These are phyloP conservation scores for Mesocricetus auratus DNA, from an alignment of 2,113 vertebrate genomes.

Conservation along the genomic window DNA sequence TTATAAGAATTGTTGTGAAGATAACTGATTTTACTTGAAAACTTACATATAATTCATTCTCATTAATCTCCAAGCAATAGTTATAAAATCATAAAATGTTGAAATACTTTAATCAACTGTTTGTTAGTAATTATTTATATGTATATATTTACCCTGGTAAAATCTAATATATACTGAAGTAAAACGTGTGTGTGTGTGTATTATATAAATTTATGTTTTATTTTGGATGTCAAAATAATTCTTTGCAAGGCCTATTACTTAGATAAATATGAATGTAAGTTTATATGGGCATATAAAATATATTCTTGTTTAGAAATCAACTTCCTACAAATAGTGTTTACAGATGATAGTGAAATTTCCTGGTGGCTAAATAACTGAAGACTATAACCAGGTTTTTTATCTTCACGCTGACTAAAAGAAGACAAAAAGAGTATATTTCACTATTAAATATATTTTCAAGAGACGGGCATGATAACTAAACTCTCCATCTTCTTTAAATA, in stretches of 20 bases:
- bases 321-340: not conserved
- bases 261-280: constrained; percentile 9
- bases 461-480: not conserved
- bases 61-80: not conserved
- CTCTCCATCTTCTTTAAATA: constrained; percentile 3
- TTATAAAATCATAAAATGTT: not conserved
- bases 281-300: not conserved
- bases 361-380: not conserved
- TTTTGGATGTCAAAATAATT: constrained; percentile 19
- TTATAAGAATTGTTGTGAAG: not conserved
- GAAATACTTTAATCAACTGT: not conserved
- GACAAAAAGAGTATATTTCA: not conserved
- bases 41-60: not conserved
- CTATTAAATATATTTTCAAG: constrained; percentile 24
- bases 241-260: not conserved
- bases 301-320: not conserved
- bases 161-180: not conserved
- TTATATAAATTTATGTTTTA: constrained; percentile 20
- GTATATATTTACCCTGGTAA: not conserved
- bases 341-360: not conserved
- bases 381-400: constrained; percentile 17
- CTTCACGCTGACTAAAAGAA: not conserved
- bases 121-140: not conserved
- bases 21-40: not conserved
- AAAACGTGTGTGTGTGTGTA: not conserved